Conservation (phyloP, 2,113 vertebrate genomes). For the Proteles cristata region DNA sequence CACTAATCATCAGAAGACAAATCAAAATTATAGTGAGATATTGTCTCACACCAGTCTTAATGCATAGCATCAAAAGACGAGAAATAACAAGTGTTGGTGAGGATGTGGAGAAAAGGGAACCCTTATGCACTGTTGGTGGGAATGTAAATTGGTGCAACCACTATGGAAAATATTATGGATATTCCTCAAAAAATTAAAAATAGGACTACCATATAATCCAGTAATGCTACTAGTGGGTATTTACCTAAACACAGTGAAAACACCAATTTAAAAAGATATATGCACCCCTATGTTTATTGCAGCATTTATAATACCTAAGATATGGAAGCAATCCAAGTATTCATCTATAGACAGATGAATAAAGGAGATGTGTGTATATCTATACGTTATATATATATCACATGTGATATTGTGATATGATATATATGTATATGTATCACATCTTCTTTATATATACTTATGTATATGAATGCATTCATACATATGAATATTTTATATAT, state of each 20-base stretch:
- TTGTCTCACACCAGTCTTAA: background rate
- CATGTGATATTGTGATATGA: too few species aligned
- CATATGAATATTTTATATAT: background rate
- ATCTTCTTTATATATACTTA: too few species aligned
- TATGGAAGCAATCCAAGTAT: background rate
- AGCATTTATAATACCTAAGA: background rate
- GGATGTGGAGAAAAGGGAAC: background rate
- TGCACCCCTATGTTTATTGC: background rate
- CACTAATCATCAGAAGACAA: background rate
- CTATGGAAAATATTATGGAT: background rate
- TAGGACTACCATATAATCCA: background rate
- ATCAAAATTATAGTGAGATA: background rate
- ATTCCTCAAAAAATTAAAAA: background rate
- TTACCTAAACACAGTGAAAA: background rate
- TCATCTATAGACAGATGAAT: background rate
- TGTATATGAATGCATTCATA: background rate
- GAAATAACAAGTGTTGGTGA: background rate
- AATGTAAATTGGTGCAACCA: background rate
- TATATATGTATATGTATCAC: background rate
- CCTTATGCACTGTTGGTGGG: background rate
- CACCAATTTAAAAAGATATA: background rate
- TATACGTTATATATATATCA: too few species aligned
- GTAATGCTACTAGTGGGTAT: background rate
- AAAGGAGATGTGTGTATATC: too few species aligned
- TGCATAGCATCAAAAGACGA: background rate